Conservation (phyloP, 92 coral and sea anemone genomes). For the Diadumene lineata region DNA sequence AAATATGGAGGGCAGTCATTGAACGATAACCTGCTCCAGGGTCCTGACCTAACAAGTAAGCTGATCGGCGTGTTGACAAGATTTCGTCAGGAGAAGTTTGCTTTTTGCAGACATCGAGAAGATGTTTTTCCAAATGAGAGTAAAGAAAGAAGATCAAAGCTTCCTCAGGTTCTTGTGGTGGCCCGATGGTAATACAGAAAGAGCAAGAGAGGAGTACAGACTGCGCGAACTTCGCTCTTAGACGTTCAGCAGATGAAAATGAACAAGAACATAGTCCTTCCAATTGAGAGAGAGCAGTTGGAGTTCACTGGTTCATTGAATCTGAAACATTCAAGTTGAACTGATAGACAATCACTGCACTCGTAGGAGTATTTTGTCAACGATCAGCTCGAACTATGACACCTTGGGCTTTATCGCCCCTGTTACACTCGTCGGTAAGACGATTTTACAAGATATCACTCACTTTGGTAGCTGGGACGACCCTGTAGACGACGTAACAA, state of each 20-base stretch:
- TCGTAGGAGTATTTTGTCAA: slow-evolving; percentile 9
- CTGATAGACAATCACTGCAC: background rate
- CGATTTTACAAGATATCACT: slow-evolving; percentile 11
- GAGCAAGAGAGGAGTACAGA: slow-evolving; percentile 7
- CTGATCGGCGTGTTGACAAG: slow-evolving; percentile 14
- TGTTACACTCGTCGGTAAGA: slow-evolving; percentile 6
- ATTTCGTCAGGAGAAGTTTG: slow-evolving; percentile 12
- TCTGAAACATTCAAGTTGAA: background rate
- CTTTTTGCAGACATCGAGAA: slow-evolving; percentile 16
- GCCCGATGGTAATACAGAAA: slow-evolving; percentile 13
- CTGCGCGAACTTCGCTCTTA: slow-evolving; percentile 5
- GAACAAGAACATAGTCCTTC: background rate
- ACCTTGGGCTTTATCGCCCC: slow-evolving; percentile 22
- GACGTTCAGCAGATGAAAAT: slow-evolving; percentile 11
- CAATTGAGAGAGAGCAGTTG: slow-evolving; percentile 15
- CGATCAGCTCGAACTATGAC: slow-evolving; percentile 9
- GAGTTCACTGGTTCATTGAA: slow-evolving; percentile 10
- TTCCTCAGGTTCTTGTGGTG: slow-evolving; percentile 17
- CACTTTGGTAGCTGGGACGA: slow-evolving; percentile 20
- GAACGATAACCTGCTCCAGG: slow-evolving; percentile 26
- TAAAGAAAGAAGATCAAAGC: background rate
- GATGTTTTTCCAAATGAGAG: slow-evolving; percentile 22
- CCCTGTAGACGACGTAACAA: background rate
- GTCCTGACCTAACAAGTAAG: slow-evolving; percentile 39
- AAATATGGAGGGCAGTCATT: slow-evolving; percentile 4